phyloP scores from a whole-genome alignment of 2,888 invertebrate species.

The Nebria salina region DNA sequence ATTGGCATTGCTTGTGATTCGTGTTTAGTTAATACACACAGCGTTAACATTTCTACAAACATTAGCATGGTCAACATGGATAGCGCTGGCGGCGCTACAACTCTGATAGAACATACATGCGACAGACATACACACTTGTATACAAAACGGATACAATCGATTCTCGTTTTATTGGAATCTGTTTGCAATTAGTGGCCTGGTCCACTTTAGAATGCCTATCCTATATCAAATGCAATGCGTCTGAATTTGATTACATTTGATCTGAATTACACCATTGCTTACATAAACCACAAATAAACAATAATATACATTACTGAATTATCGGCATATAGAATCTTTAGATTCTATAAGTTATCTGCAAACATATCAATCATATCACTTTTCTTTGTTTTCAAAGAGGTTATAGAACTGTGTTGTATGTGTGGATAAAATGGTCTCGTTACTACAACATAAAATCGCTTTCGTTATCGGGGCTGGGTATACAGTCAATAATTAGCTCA shows the following conservation, averaged over 20 bases:
- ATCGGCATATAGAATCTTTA: neutral
- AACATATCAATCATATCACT: neutral
- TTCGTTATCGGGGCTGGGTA: constrained; percentile 4
- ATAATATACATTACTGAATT: neutral
- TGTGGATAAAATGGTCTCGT: neutral
- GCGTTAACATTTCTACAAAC: constrained; percentile 31
- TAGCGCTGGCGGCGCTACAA: constrained; percentile 20
- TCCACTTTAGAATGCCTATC: constrained; percentile 4
- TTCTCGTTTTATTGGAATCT: constrained; percentile 31
- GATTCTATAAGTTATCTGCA: neutral
- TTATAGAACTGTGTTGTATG: neutral
- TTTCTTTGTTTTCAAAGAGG: neutral
- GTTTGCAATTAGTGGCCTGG: constrained; percentile 10
- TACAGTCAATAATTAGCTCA: constrained; percentile 14
- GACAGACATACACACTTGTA: neutral
- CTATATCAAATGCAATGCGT: neutral
- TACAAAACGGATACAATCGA: constrained; percentile 28
- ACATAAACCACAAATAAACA: too few relatives aligned
- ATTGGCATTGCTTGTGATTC: constrained; percentile 11
- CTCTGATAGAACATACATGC: constrained; percentile 9
- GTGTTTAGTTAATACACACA: constrained; percentile 25
- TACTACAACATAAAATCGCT: neutral
- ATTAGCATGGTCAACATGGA: constrained; percentile 28
- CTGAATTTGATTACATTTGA: neutral
- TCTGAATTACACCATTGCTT: neutral